phyloP scores from a whole-genome alignment of 2,888 invertebrate genomes.

The Aphrophora alni region DNA sequence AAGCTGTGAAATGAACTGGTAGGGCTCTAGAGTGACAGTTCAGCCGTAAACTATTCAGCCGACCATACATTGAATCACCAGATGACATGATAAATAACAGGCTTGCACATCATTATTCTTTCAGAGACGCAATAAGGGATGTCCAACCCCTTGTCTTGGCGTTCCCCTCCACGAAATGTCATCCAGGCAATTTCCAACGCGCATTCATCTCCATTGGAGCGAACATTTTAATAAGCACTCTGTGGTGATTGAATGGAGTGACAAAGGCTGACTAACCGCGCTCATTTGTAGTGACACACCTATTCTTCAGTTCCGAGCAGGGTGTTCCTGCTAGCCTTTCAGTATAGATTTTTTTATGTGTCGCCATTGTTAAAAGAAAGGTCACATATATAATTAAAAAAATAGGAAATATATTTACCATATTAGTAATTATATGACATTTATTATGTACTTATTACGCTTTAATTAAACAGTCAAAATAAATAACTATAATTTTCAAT shows the following conservation, averaged over 20 bases:
- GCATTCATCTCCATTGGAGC: constrained; percentile 42
- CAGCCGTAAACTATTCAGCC: constrained; percentile 13
- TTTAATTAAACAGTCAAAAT: too few species aligned
- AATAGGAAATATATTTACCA: too few species aligned
- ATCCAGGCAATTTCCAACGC: constrained; percentile 42
- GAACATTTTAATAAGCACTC: constrained; percentile 44
- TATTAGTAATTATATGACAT: too few species aligned
- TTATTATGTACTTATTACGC: too few species aligned
- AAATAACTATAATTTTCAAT: too few species aligned
- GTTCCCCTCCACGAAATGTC: constrained; percentile 40
- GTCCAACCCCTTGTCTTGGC: constrained; percentile 33
- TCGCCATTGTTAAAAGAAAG: too few species aligned
- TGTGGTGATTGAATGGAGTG: constrained; percentile 41
- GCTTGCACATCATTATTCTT: constrained; percentile 40
- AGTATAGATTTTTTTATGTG: neutral
- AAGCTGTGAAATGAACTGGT: neutral
- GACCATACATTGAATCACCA: constrained; percentile 20
- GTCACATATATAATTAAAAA: neutral
- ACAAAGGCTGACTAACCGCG: constrained; percentile 19
- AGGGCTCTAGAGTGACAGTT: constrained; percentile 16
- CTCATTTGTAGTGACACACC: constrained; percentile 27
- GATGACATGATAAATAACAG: constrained; percentile 41
- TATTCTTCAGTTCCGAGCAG: neutral
- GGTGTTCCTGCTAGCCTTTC: neutral
- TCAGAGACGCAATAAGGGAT: constrained; percentile 35